A percentile compares a stretch with the other conserved stretches of the same genome.
phyloP scores from a whole-genome alignment of 2,888 invertebrate species.

The Phorcus lineatus region DNA sequence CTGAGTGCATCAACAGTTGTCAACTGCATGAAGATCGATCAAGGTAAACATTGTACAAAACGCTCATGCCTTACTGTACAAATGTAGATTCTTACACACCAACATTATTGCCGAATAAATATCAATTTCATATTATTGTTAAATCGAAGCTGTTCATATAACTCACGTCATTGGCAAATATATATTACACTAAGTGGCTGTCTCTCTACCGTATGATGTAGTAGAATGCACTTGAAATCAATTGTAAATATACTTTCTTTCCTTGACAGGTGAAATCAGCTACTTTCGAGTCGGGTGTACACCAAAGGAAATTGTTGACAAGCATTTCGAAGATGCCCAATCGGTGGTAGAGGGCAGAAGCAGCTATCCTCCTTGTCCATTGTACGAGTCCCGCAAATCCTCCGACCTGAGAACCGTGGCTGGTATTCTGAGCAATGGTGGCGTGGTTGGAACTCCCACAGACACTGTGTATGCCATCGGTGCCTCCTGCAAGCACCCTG shows the following conservation, averaged over 20 bases:
- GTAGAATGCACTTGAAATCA: too few relatives aligned
- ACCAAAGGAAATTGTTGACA: conserved; percentile 14
- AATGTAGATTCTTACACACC: too few relatives aligned
- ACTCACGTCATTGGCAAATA: neutral
- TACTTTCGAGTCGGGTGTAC: conserved; percentile 24
- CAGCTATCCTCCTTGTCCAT: conserved; percentile 41
- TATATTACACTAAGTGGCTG: neutral
- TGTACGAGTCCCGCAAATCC: conserved; percentile 49
- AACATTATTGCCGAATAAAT: too few relatives aligned
- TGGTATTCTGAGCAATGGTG: conserved; percentile 47
- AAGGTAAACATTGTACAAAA: conserved; percentile 42
- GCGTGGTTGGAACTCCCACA: conserved; percentile 57
- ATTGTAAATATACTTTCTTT: neutral
- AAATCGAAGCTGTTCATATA: too few relatives aligned
- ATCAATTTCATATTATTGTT: neutral
- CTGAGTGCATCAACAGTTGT: conserved; percentile 61
- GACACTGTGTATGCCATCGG: conserved; percentile 60
- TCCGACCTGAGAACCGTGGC: conserved; percentile 45
- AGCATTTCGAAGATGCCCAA: conserved; percentile 13
- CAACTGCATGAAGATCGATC: conserved; percentile 55
- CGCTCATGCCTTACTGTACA: too few relatives aligned
- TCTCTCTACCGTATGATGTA: neutral
- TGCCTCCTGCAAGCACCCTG: conserved; percentile 56
- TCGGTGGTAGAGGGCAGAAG: neutral
- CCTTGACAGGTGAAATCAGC: conserved; percentile 11